Conservation (phyloP, 2,113 vertebrate genomes). For the Vimba vimba region DNA sequence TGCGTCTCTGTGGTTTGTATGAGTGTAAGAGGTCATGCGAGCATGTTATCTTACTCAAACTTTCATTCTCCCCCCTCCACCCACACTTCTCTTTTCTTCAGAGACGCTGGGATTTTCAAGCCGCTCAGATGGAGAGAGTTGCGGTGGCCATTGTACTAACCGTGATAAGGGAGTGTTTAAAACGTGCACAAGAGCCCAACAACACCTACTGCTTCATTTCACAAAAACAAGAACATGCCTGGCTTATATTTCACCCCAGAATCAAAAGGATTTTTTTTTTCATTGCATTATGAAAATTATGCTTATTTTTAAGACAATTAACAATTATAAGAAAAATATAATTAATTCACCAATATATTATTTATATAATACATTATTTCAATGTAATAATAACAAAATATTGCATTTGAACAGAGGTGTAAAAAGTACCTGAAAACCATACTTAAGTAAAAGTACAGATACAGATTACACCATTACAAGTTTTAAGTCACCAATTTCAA, state of each 20-base stretch:
- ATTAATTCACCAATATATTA: background rate
- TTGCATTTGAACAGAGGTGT: background rate
- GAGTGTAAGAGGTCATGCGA: conserved; percentile 6
- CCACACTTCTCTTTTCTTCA: conserved; percentile 33
- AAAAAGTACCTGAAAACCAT: too few species aligned
- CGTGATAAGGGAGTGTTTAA: background rate
- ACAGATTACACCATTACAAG: too few species aligned
- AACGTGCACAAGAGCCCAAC: background rate
- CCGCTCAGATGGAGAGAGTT: background rate
- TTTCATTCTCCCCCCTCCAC: conserved; percentile 26
- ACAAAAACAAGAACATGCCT: background rate
- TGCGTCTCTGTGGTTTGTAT: conserved; percentile 28
- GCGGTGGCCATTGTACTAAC: background rate
- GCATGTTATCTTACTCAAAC: conserved; percentile 27
- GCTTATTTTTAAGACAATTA: background rate
- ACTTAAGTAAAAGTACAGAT: too few species aligned
- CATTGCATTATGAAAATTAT: background rate
- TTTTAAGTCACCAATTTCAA: too few species aligned
- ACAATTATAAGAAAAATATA: background rate
- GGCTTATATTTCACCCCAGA: background rate
- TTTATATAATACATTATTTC: background rate
- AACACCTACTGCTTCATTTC: background rate
- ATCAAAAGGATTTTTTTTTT: too few species aligned
- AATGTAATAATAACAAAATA: background rate
- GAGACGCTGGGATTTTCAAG: background rate